Evolutionary conservation across 2,797 vertebrate species (phyloP).

Genomic region (Philypnodon macrostomus): DNA sequence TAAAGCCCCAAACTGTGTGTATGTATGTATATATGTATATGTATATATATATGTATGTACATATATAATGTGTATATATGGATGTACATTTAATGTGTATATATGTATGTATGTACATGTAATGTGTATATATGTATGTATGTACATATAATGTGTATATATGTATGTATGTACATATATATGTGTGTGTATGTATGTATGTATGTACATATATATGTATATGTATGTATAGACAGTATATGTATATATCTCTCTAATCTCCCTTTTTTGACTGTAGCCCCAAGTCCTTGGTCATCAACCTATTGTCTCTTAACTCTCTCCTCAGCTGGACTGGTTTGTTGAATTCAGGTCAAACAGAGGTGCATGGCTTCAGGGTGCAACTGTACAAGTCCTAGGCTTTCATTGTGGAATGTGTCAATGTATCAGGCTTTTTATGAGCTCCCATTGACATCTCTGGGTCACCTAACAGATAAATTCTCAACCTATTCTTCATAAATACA

Average conservation of each 20-base stretch:
- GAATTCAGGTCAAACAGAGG: conserved; percentile 58
- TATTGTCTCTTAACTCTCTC: conserved; percentile 59
- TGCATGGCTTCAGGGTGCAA: conserved; percentile 59
- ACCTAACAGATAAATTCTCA: conserved; percentile 41
- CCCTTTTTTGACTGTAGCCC: conserved; percentile 52
- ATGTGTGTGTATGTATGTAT: too few relatives aligned
- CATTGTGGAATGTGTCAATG: conserved; percentile 54
- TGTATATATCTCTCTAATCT: conserved; percentile 52
- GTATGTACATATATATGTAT: too few relatives aligned
- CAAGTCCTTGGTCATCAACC: conserved; percentile 53
- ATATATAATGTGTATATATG: too few relatives aligned
- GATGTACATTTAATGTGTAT: too few relatives aligned
- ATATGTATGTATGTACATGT: too few relatives aligned
- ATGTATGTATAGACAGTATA: too few relatives aligned
- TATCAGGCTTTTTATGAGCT: conserved; percentile 44
- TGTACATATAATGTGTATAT: too few relatives aligned
- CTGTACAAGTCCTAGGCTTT: conserved; percentile 41
- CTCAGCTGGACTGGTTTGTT: conserved; percentile 54
- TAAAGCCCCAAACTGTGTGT: conserved; percentile 34
- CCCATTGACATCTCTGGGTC: conserved; percentile 32
- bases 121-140: too few relatives aligned
- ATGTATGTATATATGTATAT: too few relatives aligned
- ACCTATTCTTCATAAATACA: conserved; percentile 16
- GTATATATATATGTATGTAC: too few relatives aligned
- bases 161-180: too few relatives aligned